Base-by-base conservation (phyloP, 2,888 invertebrate species). In the Imbricaverruca yamaguchii region DNA sequence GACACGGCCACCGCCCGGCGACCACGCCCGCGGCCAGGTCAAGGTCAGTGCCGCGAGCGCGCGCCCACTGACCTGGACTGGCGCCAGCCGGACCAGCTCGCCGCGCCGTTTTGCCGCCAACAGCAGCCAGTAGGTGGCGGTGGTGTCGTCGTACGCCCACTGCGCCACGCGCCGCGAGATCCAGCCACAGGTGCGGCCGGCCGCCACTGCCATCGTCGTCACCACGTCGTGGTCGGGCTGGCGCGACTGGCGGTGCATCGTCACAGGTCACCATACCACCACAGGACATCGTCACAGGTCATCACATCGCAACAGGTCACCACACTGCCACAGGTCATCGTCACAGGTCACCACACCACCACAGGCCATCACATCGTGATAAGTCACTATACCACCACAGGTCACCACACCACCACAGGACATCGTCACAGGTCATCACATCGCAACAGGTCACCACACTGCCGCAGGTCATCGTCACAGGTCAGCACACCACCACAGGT, bases 111-210 rank as follows among this genome's bases (percentile, higher is more conserved):
- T 92, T 85, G 90, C 89, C 81, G 89, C 89, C 57, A 91, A 85
- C 80, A 94, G 87, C 67, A 94, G 86, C 83, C 92, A 89, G 87
- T 94, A 94, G 0, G 93, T 93, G 7, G 93, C 91, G 0, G 92
- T 92, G 85, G 91, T 88, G 86, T 93, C 92, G 87, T 93, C 92
- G 85, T 91, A 92, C 80, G 89, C 88, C 91, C 91, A 91, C 86
- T 89, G 86, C 55, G 84, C 84, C 21, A 88, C 82, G 23, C 83
- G 83, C 21, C 84, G 83, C 55, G 84, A 85, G 87, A 89, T 88
- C 23, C 87, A 86, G 21, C 85, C 85, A 80, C 86, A 85, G 10
- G 87, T 85, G 82, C 86, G 85, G 61, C 87, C 87, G 84, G 88
- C 86, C 84, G 88, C 87, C 21, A 87, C 87, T 10, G 91, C 90